phyloP scores from a whole-genome alignment of 2,797 vertebrate species.

The Sebastes glaucus region DNA sequence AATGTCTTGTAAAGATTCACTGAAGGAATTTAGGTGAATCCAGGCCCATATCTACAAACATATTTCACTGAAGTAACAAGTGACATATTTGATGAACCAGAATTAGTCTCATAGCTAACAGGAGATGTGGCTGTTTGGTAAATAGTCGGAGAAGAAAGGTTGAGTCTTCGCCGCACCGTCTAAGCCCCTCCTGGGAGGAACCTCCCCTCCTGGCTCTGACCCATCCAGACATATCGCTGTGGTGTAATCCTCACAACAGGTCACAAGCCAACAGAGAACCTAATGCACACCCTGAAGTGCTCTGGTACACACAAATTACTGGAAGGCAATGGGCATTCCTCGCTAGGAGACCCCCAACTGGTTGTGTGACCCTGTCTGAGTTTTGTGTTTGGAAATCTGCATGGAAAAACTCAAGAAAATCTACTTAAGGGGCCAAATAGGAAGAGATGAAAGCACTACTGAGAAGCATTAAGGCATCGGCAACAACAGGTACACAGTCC shows the following conservation, averaged over 20 bases:
- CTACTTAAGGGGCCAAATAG: neutral
- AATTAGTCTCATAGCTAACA: neutral
- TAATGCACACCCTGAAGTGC: conserved; percentile 21
- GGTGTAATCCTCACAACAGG: conserved; percentile 74
- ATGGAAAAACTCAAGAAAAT: neutral
- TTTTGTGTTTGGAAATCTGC: neutral
- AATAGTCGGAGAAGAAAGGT: neutral
- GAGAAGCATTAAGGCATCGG: neutral
- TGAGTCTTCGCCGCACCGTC: neutral
- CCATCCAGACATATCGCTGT: conserved; percentile 52
- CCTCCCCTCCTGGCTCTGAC: conserved; percentile 38
- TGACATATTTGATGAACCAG: neutral
- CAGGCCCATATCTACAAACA: neutral
- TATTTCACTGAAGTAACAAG: neutral
- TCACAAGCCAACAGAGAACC: conserved; percentile 57
- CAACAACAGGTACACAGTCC: neutral
- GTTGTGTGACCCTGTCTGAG: neutral
- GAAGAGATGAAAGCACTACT: neutral
- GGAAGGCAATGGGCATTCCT: conserved; percentile 22
- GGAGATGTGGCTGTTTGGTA: neutral
- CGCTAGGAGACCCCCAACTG: neutral
- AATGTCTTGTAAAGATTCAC: neutral
- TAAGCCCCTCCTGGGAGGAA: conserved; percentile 39
- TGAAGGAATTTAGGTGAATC: neutral
- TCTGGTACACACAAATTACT: conserved; percentile 38